phyloP scores from a whole-genome alignment of 2,113 vertebrate genomes.

The Mus spicilegus region DNA sequence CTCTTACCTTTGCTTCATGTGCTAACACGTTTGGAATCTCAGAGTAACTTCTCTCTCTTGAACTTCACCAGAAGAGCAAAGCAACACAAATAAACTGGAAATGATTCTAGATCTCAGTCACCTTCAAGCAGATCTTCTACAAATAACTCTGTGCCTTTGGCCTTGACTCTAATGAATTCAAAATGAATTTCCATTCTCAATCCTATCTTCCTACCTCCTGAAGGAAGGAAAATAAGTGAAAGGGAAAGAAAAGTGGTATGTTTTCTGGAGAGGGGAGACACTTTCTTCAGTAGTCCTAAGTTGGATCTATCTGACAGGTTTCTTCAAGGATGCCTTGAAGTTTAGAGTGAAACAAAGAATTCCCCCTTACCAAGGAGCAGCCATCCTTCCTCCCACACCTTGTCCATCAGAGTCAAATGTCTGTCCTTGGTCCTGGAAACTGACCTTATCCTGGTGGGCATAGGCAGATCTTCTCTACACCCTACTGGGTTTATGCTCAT shows the following conservation, averaged over 20 bases:
- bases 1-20: background rate
- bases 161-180: background rate
- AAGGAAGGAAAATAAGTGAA: background rate
- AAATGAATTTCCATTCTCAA: background rate
- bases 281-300: background rate
- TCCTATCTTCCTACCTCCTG: background rate
- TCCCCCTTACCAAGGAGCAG: no score
- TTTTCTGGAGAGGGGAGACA: background rate
- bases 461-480: accelerated
- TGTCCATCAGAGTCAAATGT: background rate
- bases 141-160: background rate
- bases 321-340: no score
- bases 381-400: background rate
- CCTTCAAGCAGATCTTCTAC: background rate
- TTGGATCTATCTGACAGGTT: background rate
- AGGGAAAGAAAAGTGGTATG: background rate
- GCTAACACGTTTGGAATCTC: background rate
- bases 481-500: no score
- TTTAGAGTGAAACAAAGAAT: background rate
- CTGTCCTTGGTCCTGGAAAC: background rate
- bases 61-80: background rate
- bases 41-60: background rate
- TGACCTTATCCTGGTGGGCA: no score
- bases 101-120: background rate
- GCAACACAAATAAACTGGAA: background rate